These are phyloP conservation scores for Anisognathus igniventris DNA, from an alignment of 2,797 vertebrate genomes.

Conservation along the genomic window DNA sequence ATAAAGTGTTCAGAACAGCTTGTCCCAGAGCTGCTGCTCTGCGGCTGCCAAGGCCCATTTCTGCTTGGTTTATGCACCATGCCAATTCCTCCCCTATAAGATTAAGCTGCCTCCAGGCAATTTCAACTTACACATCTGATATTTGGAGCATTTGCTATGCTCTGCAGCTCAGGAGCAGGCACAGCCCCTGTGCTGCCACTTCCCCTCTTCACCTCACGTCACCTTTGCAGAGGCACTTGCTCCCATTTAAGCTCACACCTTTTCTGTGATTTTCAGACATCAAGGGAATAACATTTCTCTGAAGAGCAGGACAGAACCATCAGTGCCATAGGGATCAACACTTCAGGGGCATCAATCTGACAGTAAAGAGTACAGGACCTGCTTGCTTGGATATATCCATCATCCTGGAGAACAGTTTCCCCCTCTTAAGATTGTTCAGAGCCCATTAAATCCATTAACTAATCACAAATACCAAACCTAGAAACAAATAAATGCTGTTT, in stretches of 20 bases:
- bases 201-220: background rate
- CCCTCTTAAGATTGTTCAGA: background rate
- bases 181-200: background rate
- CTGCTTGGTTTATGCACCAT: conserved; percentile 50
- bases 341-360: background rate
- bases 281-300: background rate
- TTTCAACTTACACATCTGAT: background rate
- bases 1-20: conserved; percentile 30
- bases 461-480: background rate
- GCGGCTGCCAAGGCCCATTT: conserved; percentile 42
- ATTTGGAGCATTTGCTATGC: conserved; percentile 10
- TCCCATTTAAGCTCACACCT: background rate
- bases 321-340: background rate
- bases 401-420: background rate
- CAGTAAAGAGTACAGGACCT: background rate
- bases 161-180: background rate
- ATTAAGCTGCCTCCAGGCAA: conserved; percentile 43
- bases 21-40: conserved; percentile 15
- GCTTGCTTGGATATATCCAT: background rate
- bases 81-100: conserved; percentile 22
- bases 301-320: background rate
- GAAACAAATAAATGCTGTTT: background rate
- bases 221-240: accelerated
- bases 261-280: background rate
- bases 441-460: background rate